A percentile compares a stretch with the other conserved stretches of the same genome.
These are phyloP conservation scores for Blera fallax DNA, from an alignment of 2,888 invertebrate genomes.

Conservation along the genomic window DNA sequence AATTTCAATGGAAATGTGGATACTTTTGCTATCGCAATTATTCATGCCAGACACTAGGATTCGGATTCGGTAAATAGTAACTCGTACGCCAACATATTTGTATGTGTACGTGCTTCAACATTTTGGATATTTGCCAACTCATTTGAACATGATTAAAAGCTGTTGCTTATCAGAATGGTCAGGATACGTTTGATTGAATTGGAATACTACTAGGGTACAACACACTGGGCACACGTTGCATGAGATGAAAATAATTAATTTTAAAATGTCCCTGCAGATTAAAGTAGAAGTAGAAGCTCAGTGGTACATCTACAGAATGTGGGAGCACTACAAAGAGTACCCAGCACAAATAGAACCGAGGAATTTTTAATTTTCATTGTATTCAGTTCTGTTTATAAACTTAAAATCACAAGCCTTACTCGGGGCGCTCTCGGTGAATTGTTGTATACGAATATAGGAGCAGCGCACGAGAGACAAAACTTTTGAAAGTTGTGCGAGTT, in stretches of 20 bases:
- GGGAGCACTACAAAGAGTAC: not conserved
- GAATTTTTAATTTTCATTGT: conserved; percentile 60
- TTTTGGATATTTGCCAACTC: conserved; percentile 53
- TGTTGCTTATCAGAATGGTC: conserved; percentile 29
- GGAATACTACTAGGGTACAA: not conserved
- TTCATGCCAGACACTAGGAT: conserved; percentile 45
- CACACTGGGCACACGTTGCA: not conserved
- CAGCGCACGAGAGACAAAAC: conserved; percentile 45
- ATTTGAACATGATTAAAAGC: conserved; percentile 50
- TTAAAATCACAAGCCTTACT: conserved; percentile 51
- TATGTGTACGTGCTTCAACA: not conserved
- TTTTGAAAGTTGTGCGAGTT: conserved; percentile 51
- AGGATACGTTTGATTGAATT: conserved; percentile 50
- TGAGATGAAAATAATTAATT: conserved; percentile 51
- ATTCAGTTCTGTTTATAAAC: conserved; percentile 47
- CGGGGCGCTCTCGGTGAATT: conserved; percentile 12
- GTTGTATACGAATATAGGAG: conserved; percentile 1
- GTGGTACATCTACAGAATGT: not conserved
- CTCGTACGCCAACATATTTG: not conserved
- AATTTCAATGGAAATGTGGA: conserved; percentile 35
- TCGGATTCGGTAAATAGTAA: conserved; percentile 5
- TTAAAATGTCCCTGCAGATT: conserved; percentile 45
- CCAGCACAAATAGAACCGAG: conserved; percentile 29
- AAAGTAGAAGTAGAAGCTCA: conserved; percentile 11
- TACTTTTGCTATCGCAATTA: conserved; percentile 54